phyloP scores from a whole-genome alignment of 2,797 vertebrate species.

The Anableps anableps region DNA sequence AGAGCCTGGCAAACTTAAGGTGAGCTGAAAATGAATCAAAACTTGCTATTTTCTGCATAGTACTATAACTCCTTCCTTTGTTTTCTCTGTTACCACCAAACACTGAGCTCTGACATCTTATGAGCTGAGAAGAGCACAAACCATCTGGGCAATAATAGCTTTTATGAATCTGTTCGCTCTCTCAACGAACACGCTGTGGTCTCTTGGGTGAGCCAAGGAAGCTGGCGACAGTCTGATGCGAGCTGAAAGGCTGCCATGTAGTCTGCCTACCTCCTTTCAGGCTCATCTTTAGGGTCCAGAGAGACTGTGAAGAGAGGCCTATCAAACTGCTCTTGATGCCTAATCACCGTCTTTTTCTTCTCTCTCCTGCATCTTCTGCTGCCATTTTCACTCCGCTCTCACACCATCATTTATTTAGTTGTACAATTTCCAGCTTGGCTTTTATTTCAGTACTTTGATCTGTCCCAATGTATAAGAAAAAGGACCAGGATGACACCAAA shows the following conservation, averaged over 20 bases:
- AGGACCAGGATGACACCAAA: slow-evolving; percentile 58
- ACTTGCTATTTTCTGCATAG: slow-evolving; percentile 6
- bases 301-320: slow-evolving; percentile 70
- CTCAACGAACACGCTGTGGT: slow-evolving; percentile 49
- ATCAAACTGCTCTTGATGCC: slow-evolving; percentile 61
- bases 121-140: slow-evolving; percentile 67
- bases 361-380: slow-evolving; percentile 48
- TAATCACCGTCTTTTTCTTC: slow-evolving; percentile 70
- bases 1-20: slow-evolving; percentile 18
- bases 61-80: background rate
- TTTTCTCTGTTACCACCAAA: slow-evolving; percentile 38
- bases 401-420: slow-evolving; percentile 81
- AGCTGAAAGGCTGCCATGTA: slow-evolving; percentile 83
- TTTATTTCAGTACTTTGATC: slow-evolving; percentile 63
- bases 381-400: slow-evolving; percentile 70
- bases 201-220: slow-evolving; percentile 76
- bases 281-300: slow-evolving; percentile 71
- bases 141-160: slow-evolving; percentile 78
- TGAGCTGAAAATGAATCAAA: slow-evolving; percentile 32
- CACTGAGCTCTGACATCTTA: slow-evolving; percentile 52
- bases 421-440: slow-evolving; percentile 50
- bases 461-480: slow-evolving; percentile 55
- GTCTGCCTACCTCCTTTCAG: slow-evolving; percentile 71
- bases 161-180: slow-evolving; percentile 66
- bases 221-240: slow-evolving; percentile 75